Percentiles rank a stretch among this genome's conserved stretches.
Evolutionary conservation across 2,888 invertebrate genomes (phyloP).

Genomic region (Ochropacha duplaris): DNA sequence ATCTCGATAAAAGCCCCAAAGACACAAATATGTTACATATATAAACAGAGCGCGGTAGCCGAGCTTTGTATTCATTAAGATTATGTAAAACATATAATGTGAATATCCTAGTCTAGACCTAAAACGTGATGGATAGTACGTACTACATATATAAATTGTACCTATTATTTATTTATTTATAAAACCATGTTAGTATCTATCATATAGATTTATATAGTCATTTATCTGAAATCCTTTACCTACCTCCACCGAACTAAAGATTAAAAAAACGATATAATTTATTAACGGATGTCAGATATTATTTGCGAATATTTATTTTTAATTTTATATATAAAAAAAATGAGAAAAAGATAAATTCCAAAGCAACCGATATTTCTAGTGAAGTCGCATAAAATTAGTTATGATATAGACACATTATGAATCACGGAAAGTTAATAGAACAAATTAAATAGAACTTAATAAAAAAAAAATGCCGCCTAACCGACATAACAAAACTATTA

Average conservation of each 20-base stretch:
- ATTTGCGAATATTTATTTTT: conserved; percentile 18
- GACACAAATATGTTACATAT: conserved; percentile 57
- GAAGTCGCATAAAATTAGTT: not conserved
- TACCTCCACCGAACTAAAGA: conserved; percentile 59
- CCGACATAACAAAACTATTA: conserved; percentile 10
- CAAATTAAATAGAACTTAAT: conserved; percentile 29
- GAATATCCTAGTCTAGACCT: conserved; percentile 39
- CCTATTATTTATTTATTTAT: conserved; percentile 41
- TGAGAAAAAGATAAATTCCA: not conserved
- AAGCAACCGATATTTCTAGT: not conserved
- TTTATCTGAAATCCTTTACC: conserved; percentile 40
- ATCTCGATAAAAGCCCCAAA: conserved; percentile 31
- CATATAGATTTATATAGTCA: conserved; percentile 48
- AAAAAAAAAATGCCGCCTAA: conserved; percentile 20
- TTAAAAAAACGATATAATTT: conserved; percentile 16
- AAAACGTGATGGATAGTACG: conserved; percentile 29
- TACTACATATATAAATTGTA: conserved; percentile 33
- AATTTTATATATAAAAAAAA: not conserved
- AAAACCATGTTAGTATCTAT: conserved; percentile 47
- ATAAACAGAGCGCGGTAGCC: conserved; percentile 24
- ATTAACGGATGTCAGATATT: conserved; percentile 28
- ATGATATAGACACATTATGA: conserved; percentile 29
- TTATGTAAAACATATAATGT: conserved; percentile 21
- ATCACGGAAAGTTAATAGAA: conserved; percentile 11
- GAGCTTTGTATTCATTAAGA: conserved; percentile 13